Conservation (phyloP, 2,797 vertebrate genomes). For the Epinephelus awoara region DNA sequence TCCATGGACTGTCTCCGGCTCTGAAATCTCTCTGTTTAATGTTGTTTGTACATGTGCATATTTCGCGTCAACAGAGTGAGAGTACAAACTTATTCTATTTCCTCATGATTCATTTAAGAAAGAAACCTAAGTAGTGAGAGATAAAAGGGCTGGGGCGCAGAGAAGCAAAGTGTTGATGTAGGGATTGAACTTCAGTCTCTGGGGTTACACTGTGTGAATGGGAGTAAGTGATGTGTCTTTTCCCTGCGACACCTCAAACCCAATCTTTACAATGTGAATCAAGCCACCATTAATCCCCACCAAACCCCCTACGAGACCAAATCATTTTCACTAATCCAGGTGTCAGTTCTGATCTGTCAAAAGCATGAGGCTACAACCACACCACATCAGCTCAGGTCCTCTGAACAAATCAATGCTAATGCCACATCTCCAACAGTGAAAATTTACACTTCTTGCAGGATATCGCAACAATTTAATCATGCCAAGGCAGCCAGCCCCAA, state of each 20-base stretch:
- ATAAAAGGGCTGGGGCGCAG: conserved; percentile 11
- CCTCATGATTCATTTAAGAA: conserved; percentile 24
- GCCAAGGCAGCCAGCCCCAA: not conserved
- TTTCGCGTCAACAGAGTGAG: no score
- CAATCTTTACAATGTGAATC: not conserved
- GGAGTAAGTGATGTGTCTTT: conserved; percentile 28
- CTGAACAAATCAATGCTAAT: conserved; percentile 37
- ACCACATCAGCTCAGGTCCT: conserved; percentile 9
- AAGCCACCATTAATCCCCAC: conserved; percentile 17
- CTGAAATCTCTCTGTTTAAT: no score
- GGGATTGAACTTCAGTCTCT: conserved; percentile 39
- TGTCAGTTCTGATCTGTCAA: conserved; percentile 45
- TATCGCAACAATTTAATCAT: conserved; percentile 48
- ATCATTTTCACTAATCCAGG: conserved; percentile 41
- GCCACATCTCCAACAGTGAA: conserved; percentile 13
- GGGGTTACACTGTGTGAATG: conserved; percentile 10
- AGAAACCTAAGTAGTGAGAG: not conserved
- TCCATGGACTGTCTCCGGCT: no score
- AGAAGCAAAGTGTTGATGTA: conserved; percentile 41
- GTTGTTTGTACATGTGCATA: no score
- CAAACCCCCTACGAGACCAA: conserved; percentile 5
- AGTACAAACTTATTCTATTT: conserved; percentile 8
- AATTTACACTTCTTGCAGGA: conserved; percentile 23
- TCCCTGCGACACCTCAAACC: conserved; percentile 18
- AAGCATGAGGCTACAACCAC: not conserved